These are phyloP conservation scores for Tuberolachnus salignus DNA, from an alignment of 2,888 invertebrate species.

Conservation along the genomic window DNA sequence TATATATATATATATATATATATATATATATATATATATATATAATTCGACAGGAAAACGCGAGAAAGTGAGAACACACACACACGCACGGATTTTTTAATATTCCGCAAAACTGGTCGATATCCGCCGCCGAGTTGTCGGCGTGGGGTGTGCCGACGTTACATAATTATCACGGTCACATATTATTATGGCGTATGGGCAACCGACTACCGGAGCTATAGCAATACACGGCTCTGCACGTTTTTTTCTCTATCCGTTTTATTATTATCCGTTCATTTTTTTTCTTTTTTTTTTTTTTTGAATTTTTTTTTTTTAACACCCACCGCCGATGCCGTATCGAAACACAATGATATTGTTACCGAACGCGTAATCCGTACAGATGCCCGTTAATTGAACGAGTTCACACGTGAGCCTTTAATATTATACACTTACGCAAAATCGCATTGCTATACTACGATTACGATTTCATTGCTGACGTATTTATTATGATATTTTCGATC, in stretches of 20 bases:
- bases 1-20: no score
- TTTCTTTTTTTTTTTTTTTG: background rate
- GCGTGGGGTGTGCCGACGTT: slow-evolving; percentile 23
- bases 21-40: no score
- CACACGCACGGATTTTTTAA: background rate
- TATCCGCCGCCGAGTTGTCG: background rate
- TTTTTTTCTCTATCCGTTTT: no score
- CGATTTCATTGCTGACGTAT: background rate
- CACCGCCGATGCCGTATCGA: slow-evolving; percentile 2
- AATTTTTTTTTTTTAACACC: slow-evolving; percentile 11
- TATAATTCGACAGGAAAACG: background rate
- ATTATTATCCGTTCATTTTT: no score
- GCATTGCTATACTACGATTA: background rate
- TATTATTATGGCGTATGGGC: background rate
- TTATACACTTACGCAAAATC: slow-evolving; percentile 14
- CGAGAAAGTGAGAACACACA: background rate
- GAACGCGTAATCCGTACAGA: slow-evolving; percentile 1
- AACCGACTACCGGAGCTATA: background rate
- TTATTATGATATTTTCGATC: background rate
- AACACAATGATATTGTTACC: background rate
- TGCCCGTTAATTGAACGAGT: slow-evolving; percentile 29
- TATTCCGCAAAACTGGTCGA: slow-evolving; percentile 27
- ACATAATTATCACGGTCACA: slow-evolving; percentile 25
- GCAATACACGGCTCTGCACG: background rate
- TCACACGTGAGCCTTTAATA: slow-evolving; percentile 7